phyloP scores from a whole-genome alignment of 1,140 invertebrate species.

The Dolichoris vasculosae region DNA sequence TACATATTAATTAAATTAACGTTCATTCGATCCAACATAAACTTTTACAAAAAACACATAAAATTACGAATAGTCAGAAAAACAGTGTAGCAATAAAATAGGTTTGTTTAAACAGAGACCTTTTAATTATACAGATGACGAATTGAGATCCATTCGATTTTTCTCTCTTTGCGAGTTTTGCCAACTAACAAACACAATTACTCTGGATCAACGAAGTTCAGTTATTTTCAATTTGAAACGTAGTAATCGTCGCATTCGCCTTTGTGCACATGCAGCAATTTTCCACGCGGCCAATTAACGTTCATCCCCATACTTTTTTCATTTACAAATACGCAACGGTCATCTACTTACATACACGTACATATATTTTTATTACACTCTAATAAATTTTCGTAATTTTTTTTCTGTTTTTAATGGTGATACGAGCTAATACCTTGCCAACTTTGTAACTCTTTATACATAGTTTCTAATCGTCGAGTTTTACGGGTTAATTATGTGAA shows the following conservation, averaged over 20 bases:
- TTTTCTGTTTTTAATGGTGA: not conserved
- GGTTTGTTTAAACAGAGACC: not conserved
- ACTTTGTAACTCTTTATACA: too few relatives aligned
- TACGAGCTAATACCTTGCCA: not conserved
- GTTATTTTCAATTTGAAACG: constrained; percentile 46
- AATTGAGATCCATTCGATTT: constrained; percentile 20
- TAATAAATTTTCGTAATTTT: not conserved
- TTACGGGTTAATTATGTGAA: too few relatives aligned
- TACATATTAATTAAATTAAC: not conserved
- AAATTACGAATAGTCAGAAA: not conserved
- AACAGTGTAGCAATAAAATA: not conserved
- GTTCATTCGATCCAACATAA: too few relatives aligned
- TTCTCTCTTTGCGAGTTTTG: not conserved
- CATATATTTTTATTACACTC: not conserved
- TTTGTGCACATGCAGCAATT: constrained; percentile 28
- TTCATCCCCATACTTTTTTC: not conserved
- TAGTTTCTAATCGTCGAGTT: too few relatives aligned
- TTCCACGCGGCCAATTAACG: constrained; percentile 19
- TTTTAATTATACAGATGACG: constrained; percentile 32
- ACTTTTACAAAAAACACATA: too few relatives aligned
- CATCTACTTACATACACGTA: not conserved
- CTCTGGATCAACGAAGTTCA: constrained; percentile 27
- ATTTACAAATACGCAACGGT: not conserved
- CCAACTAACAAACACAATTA: constrained; percentile 44
- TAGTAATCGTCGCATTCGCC: constrained; percentile 23